Conservation (phyloP, 2,888 invertebrate genomes). For the Cephus runcator region DNA sequence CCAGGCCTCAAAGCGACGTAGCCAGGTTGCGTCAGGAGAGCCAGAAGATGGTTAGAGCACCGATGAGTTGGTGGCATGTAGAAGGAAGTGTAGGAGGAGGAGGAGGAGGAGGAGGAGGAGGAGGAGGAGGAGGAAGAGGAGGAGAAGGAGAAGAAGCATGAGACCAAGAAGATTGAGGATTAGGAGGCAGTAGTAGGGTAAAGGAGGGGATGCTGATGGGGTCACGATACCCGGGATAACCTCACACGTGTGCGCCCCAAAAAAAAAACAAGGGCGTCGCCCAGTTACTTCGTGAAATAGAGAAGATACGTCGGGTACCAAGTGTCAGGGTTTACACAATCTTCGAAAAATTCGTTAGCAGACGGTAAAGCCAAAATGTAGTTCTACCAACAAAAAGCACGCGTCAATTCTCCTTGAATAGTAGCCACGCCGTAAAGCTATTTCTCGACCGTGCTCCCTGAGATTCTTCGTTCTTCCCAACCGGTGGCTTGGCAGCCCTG, state of each 20-base stretch:
- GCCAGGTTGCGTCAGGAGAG: conserved; percentile 49
- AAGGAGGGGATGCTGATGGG: conserved; percentile 45
- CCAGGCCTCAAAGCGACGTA: conserved; percentile 29
- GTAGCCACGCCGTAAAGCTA: background rate
- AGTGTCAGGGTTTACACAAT: background rate
- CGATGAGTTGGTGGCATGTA: conserved; percentile 18
- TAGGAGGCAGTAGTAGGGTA: conserved; percentile 9
- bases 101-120: conserved; percentile 11
- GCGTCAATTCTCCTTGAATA: conserved; percentile 13
- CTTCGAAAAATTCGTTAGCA: conserved; percentile 10
- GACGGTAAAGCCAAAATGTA: conserved; percentile 25
- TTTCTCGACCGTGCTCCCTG: background rate
- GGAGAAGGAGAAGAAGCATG: conserved; percentile 14
- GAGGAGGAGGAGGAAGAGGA: conserved; percentile 22
- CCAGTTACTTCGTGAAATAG: conserved; percentile 16
- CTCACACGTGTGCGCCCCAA: conserved; percentile 56
- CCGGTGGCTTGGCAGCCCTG: background rate
- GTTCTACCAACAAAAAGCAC: conserved; percentile 20
- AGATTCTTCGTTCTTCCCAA: background rate
- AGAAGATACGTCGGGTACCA: background rate
- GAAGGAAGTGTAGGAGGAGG: conserved; percentile 22
- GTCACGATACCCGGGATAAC: conserved; percentile 55
- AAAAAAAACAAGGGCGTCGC: conserved; percentile 33
- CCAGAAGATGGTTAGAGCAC: conserved; percentile 21
- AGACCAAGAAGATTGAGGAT: conserved; percentile 16